Conservation (phyloP, 2,113 vertebrate genomes). For the Hypocryptadius cinnamomeus region DNA sequence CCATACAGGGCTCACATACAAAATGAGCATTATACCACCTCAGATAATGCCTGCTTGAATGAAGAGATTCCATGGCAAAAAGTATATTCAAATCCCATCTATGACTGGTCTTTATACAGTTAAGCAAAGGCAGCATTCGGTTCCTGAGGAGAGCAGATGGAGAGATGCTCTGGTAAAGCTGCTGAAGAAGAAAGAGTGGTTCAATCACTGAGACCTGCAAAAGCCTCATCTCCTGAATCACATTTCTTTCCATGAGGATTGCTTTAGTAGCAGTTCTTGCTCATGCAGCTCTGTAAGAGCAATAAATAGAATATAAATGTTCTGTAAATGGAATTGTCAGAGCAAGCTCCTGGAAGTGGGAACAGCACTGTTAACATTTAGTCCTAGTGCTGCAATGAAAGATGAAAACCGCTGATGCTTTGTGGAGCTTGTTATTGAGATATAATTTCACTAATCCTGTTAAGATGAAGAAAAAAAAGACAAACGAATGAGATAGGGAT, state of each 20-base stretch:
- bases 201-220: neutral
- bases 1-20: slow-evolving; percentile 55
- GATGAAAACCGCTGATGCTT: neutral
- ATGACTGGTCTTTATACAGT: slow-evolving; percentile 60
- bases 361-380: slow-evolving; percentile 5
- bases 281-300: neutral
- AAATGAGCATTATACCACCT: slow-evolving; percentile 66
- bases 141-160: neutral
- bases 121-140: neutral
- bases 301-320: neutral
- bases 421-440: neutral
- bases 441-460: neutral
- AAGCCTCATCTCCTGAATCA: neutral
- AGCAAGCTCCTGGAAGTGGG: neutral
- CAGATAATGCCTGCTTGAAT: slow-evolving; percentile 71
- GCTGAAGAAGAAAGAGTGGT: slow-evolving; percentile 15
- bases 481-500: neutral
- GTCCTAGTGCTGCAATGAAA: neutral
- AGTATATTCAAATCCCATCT: slow-evolving; percentile 56
- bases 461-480: neutral
- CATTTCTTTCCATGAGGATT: neutral
- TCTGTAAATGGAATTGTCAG: neutral
- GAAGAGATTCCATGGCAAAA: slow-evolving; percentile 29
- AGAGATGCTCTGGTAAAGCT: neutral
- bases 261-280: slow-evolving; percentile 33